Base-by-base conservation (phyloP, 2,797 vertebrate genomes). In the Alouatta caraya region DNA sequence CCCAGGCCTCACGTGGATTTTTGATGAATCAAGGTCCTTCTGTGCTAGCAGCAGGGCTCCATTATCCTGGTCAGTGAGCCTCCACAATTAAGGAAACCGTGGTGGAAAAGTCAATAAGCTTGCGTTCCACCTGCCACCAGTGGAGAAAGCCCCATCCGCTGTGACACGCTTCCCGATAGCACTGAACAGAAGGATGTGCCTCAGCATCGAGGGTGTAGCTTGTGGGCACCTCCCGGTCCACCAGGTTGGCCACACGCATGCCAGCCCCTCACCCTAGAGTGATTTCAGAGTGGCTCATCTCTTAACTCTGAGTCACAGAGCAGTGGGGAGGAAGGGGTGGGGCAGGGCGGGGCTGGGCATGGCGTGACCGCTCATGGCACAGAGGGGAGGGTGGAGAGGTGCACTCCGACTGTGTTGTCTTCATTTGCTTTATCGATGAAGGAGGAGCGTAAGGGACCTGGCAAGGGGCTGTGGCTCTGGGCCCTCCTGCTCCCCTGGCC, bases 61-160 rank as follows among this genome's bases (percentile, higher is more conserved):
- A 0, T 8, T 28, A 0, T 30, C 79, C 6, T 14, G n/a, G 72
- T 50, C 67, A 30, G 1, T 0, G 8, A 44, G 80, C 15, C 50
- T 30, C 42, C 75, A 55, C 55, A 46, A 4, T 26, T 17, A 22
- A 52, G 73, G 44, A 42, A 15, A 14, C 13, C 1, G 0, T 9
- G 72, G 88, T 21, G n/a, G 70, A 26, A 14, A 39, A 30, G 30
- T 24, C 3, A 0, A 67, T 57, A 72, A 76, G 59, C 30, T 33
- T 59, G 14, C 37, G 24, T 37, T 22, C 50, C 84, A 39, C 22
- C 57, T 46, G 57, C 83, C 9, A 4, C 50, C 57, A 11, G 37
- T 52, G 37, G 37, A 85, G 30, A 46, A 84, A 44, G 42, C 50
- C 21, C 15, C 21, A 19, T 21, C 19, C 28, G 4, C 24, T 15